phyloP scores from a whole-genome alignment of 2,888 invertebrate species.

The Caprella mutica region DNA sequence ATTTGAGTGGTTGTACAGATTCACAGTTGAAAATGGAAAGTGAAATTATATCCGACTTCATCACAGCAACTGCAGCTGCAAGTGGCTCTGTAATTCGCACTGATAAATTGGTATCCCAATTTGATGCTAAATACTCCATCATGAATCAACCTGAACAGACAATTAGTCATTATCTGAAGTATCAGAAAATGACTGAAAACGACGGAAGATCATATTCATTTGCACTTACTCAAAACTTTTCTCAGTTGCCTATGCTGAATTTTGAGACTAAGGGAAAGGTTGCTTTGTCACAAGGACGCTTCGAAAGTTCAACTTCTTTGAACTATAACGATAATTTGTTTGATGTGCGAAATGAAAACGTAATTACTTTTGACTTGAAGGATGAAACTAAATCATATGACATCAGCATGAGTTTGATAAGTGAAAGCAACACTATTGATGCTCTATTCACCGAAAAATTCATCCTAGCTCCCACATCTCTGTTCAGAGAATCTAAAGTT shows the following conservation, averaged over 20 bases:
- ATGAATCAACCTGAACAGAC: not conserved
- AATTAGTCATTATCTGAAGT: not conserved
- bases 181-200: not conserved
- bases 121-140: not conserved
- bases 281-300: not conserved
- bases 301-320: not conserved
- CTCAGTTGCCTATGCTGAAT: not conserved
- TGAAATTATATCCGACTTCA: too few species aligned
- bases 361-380: not conserved
- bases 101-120: too few species aligned
- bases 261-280: not conserved
- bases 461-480: not conserved
- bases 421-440: not conserved
- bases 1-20: too few species aligned
- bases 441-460: not conserved
- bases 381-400: not conserved
- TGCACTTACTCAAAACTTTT: not conserved
- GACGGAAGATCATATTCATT: not conserved
- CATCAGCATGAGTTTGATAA: not conserved
- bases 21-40: too few species aligned
- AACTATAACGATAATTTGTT: not conserved
- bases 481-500: not conserved
- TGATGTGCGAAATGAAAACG: not conserved
- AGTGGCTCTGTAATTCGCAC: too few species aligned
- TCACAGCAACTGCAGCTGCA: too few species aligned